Conservation (phyloP, 2,797 vertebrate genomes). For the Podargus strigoides region DNA sequence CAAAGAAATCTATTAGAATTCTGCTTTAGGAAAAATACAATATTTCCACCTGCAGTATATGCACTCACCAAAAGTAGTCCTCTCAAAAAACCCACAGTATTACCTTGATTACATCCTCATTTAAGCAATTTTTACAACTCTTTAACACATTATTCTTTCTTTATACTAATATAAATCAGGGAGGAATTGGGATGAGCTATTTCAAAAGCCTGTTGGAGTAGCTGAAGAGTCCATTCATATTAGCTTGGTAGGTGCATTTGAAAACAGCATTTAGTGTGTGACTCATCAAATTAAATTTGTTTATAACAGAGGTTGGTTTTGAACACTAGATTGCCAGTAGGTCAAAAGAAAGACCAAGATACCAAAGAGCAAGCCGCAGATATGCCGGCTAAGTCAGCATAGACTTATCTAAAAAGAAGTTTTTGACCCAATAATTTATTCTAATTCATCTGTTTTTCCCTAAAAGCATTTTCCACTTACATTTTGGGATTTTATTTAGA, state of each 20-base stretch:
- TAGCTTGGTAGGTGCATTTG: not conserved
- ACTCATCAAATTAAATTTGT: not conserved
- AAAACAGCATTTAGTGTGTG: not conserved
- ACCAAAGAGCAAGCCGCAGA: not conserved
- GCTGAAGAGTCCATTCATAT: not conserved
- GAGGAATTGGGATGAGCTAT: not conserved
- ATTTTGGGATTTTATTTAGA: not conserved
- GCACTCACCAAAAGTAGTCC: not conserved
- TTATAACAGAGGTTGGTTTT: not conserved
- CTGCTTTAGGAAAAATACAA: not conserved
- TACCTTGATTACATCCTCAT: not conserved
- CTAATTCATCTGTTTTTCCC: not conserved
- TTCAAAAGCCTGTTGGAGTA: not conserved
- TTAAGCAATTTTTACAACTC: not conserved
- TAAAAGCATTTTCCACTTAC: not conserved
- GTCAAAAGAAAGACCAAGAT: not conserved
- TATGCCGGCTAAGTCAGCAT: not conserved
- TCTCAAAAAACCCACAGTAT: fast-evolving
- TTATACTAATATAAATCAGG: not conserved
- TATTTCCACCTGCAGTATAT: not conserved
- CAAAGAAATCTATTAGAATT: not conserved
- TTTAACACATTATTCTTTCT: not conserved
- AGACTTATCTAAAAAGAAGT: not conserved
- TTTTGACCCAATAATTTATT: not conserved
- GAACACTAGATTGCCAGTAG: not conserved